A percentile compares a stretch with the other conserved stretches of the same genome.
phyloP scores from a whole-genome alignment of 2,888 invertebrate species.

The Mylabris sibirica region DNA sequence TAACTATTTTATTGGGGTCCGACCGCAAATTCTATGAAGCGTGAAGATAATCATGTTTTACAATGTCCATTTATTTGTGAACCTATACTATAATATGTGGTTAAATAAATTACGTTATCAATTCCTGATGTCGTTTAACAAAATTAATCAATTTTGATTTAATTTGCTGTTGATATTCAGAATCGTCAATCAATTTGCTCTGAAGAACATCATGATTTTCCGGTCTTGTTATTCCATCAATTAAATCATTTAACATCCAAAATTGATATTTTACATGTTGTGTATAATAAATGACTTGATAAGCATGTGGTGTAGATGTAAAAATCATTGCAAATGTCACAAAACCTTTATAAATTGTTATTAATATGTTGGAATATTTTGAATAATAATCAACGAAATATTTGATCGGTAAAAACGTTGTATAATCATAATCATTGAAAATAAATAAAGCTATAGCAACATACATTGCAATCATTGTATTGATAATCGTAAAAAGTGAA shows the following conservation, averaged over 20 bases:
- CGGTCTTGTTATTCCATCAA: background rate
- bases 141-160: background rate
- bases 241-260: background rate
- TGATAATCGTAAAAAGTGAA: background rate
- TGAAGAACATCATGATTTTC: background rate
- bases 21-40: too few species aligned
- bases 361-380: background rate
- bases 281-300: background rate
- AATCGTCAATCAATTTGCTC: background rate
- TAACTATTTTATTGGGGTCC: too few species aligned
- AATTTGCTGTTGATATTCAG: background rate
- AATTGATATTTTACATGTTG: too few species aligned
- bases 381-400: background rate
- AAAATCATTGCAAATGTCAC: background rate
- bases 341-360: background rate
- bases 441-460: background rate
- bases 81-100: too few species aligned
- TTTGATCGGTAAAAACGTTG: background rate
- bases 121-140: background rate
- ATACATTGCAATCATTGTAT: background rate
- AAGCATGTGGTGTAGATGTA: background rate
- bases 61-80: too few species aligned
- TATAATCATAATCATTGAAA: background rate
- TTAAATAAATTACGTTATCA: background rate
- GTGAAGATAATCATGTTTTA: too few species aligned